phyloP scores from a whole-genome alignment of 2,797 vertebrate genomes.

The Poecilia velifera region DNA sequence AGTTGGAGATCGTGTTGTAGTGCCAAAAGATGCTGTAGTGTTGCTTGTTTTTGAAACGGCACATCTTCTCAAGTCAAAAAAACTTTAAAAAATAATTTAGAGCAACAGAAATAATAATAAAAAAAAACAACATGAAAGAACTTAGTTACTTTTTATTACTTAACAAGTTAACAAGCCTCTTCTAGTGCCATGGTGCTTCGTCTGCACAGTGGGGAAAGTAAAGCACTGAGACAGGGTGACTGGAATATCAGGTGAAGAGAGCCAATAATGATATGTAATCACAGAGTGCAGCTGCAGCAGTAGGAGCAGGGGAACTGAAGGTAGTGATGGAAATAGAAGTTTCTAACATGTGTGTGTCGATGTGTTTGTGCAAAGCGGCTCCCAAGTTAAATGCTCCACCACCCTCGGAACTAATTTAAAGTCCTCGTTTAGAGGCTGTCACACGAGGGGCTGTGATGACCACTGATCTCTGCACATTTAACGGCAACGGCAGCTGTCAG shows the following conservation, averaged over 20 bases:
- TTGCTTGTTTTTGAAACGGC: not conserved
- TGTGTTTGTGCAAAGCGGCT: constrained; percentile 36
- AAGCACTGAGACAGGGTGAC: constrained; percentile 49
- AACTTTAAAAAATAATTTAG: not conserved
- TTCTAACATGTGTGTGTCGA: constrained; percentile 34
- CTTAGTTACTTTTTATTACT: not conserved
- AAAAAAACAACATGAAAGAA: not conserved
- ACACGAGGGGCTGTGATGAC: constrained; percentile 71
- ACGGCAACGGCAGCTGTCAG: constrained; percentile 74
- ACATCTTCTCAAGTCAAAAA: not conserved
- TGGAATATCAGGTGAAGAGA: constrained; percentile 56
- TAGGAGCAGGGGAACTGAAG: constrained; percentile 40
- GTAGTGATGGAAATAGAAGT: constrained; percentile 55
- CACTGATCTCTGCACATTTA: constrained; percentile 80
- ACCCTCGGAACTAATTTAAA: constrained; percentile 82
- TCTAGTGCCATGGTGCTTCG: constrained; percentile 5
- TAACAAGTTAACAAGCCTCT: constrained; percentile 7
- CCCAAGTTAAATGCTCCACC: constrained; percentile 72
- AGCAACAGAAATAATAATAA: not conserved
- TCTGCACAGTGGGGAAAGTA: constrained; percentile 25
- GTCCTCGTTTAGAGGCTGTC: constrained; percentile 79
- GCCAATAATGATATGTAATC: constrained; percentile 75
- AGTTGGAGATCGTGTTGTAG: not conserved
- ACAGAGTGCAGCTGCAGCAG: constrained; percentile 55
- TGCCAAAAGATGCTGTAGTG: not conserved